Conservation (phyloP, 2,888 invertebrate species). For the Mystacides longicornis region DNA sequence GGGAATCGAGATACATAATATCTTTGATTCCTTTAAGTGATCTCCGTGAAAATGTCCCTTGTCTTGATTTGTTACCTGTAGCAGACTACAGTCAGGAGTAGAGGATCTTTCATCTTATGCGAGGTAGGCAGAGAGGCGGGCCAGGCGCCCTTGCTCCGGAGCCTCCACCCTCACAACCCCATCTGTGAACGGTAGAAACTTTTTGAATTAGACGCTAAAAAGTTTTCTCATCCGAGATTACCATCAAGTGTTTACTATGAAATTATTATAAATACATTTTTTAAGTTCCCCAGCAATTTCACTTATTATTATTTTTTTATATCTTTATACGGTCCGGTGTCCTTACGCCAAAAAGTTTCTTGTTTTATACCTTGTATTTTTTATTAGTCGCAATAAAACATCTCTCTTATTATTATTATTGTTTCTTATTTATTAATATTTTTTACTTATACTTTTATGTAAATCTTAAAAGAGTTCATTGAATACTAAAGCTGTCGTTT, state of each 20-base stretch:
- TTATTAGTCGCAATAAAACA: conserved; percentile 7
- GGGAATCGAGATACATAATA: no score
- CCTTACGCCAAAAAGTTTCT: conserved; percentile 20
- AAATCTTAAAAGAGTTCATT: neutral
- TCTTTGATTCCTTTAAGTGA: no score
- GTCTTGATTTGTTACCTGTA: neutral
- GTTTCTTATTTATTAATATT: neutral
- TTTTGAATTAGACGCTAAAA: conserved; percentile 53
- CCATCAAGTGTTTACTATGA: conserved; percentile 52
- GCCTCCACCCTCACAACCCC: conserved; percentile 5
- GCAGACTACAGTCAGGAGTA: neutral
- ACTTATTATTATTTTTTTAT: conserved; percentile 18
- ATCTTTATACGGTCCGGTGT: conserved; percentile 5
- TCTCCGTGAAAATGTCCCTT: neutral
- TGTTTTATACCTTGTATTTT: neutral
- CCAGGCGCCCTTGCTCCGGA: neutral
- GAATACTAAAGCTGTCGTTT: no score
- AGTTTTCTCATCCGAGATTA: conserved; percentile 55
- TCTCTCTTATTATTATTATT: neutral
- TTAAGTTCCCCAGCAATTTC: conserved; percentile 19
- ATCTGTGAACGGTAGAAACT: conserved; percentile 32
- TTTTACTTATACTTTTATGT: no score
- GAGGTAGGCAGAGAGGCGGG: no score
- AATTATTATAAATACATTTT: conserved; percentile 27
- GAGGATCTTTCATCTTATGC: no score